Conservation (phyloP, 2,797 vertebrate genomes). For the Kryptopterus vitreolus region DNA sequence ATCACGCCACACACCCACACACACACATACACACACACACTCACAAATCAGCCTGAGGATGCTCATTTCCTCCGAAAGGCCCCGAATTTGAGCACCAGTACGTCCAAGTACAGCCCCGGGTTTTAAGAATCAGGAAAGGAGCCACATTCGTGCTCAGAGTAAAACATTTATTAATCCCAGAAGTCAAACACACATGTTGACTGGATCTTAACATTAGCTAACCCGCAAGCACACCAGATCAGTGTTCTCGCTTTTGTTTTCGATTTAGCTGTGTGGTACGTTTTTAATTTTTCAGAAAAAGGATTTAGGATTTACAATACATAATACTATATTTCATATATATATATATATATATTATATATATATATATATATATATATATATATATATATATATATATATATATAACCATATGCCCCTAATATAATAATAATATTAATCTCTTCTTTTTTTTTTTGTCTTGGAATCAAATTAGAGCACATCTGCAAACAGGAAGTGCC, state of each 20-base stretch:
- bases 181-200: background rate
- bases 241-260: background rate
- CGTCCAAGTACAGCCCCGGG: background rate
- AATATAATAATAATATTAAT: constrained; percentile 12
- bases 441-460: background rate
- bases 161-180: constrained; percentile 16
- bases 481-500: background rate
- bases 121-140: constrained; percentile 24
- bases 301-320: too few species aligned
- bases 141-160: constrained; percentile 13
- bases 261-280: background rate
- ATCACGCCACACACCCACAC: background rate
- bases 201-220: background rate
- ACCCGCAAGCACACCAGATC: constrained; percentile 1
- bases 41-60: background rate
- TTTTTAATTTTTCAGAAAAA: background rate
- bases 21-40: background rate
- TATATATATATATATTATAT: too few species aligned
- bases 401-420: background rate
- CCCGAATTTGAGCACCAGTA: background rate
- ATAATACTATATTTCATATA: too few species aligned
- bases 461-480: constrained; percentile 5
- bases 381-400: too few species aligned
- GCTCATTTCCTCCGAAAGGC: constrained; percentile 12
- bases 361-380: too few species aligned